Evolutionary conservation across 1,140 invertebrate species (phyloP).

Genomic region (Pseudomyrmex concolor): DNA sequence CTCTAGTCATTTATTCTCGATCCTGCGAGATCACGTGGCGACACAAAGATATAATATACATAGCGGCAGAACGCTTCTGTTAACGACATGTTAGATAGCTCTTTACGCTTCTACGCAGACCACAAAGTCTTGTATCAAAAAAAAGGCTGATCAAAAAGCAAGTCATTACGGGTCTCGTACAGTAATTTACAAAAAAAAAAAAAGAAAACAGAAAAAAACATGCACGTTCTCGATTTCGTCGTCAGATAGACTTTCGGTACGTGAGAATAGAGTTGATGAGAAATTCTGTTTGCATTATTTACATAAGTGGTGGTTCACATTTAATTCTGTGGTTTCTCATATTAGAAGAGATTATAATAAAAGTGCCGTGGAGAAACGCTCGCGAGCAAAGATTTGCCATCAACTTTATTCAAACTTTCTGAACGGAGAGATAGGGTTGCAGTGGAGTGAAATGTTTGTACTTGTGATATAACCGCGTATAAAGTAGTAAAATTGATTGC

Average conservation of each 20-base stretch:
- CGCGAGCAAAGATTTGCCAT: conserved; percentile 43
- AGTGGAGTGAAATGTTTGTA: conserved; percentile 56
- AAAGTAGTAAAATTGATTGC: conserved; percentile 5
- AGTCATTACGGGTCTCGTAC: conserved; percentile 6
- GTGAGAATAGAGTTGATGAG: conserved; percentile 45
- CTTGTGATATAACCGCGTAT: conserved; percentile 17
- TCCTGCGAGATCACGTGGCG: neutral
- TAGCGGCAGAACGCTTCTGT: neutral
- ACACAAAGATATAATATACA: conserved; percentile 15
- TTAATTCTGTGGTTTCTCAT: neutral
- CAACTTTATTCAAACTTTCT: conserved; percentile 62
- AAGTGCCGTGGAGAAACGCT: neutral
- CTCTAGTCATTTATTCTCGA: conserved; percentile 1
- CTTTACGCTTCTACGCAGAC: neutral
- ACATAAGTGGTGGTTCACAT: too few relatives aligned
- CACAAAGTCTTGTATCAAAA: conserved; percentile 20
- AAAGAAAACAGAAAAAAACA: conserved; percentile 23
- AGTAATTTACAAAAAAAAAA: conserved; percentile 5
- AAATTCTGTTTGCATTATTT: neutral
- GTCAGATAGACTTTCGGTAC: conserved; percentile 20
- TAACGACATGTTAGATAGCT: too few relatives aligned
- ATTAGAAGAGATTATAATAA: neutral
- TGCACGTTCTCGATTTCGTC: conserved; percentile 10
- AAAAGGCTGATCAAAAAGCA: conserved; percentile 16
- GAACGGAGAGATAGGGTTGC: conserved; percentile 59